A percentile compares a stretch with the other conserved stretches of the same genome.
phyloP scores from a whole-genome alignment of 2,888 invertebrate species.

The Drosophila birchii region DNA sequence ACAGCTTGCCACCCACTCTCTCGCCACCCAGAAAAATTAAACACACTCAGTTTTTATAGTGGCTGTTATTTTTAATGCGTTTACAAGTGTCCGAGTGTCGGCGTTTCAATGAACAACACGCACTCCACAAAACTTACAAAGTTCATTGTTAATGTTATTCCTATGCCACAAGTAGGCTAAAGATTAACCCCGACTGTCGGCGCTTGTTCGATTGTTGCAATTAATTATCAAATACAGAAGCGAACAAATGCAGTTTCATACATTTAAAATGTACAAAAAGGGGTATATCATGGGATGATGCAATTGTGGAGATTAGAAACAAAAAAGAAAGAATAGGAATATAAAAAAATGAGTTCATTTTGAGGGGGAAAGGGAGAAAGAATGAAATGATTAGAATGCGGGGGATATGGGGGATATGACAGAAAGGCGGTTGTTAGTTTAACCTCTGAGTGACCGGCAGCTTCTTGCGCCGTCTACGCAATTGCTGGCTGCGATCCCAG shows the following conservation, averaged over 20 bases:
- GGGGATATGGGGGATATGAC: conserved; percentile 37
- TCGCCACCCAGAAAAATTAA: background rate
- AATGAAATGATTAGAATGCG: conserved; percentile 30
- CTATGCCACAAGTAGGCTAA: conserved; percentile 16
- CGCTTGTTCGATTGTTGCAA: conserved; percentile 15
- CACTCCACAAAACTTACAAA: conserved; percentile 58
- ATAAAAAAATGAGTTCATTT: conserved; percentile 28
- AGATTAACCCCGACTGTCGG: background rate
- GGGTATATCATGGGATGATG: background rate
- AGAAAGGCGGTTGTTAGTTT: conserved; percentile 73
- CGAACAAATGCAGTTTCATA: conserved; percentile 69
- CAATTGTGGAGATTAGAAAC: conserved; percentile 14
- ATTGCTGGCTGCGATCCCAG: conserved; percentile 84
- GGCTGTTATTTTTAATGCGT: conserved; percentile 53
- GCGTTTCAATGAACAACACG: conserved; percentile 52
- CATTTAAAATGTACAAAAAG: conserved; percentile 71
- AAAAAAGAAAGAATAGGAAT: conserved; percentile 37
- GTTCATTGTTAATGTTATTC: conserved; percentile 41
- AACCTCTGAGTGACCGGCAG: conserved; percentile 84
- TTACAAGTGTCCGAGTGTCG: conserved; percentile 63
- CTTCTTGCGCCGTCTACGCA: conserved; percentile 85
- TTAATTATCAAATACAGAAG: conserved; percentile 58
- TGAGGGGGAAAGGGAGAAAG: background rate
- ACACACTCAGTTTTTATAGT: conserved; percentile 1
- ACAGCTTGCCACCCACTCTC: background rate